A percentile compares a stretch with the other conserved stretches of the same genome.
phyloP scores from a whole-genome alignment of 2,113 vertebrate genomes.

The Phalacrocorax carbo region DNA sequence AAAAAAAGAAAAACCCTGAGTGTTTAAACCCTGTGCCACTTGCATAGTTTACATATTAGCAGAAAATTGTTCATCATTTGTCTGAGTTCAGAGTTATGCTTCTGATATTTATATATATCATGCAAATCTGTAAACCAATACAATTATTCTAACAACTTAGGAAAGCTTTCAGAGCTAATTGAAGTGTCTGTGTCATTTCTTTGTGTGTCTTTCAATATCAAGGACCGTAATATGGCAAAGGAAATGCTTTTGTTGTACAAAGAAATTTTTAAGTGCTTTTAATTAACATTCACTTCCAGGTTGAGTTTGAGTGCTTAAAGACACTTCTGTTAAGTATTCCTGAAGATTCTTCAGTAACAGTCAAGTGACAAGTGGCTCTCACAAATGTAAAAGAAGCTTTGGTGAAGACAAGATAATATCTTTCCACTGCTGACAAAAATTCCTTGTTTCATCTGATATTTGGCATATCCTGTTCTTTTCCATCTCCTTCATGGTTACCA shows the following conservation, averaged over 20 bases:
- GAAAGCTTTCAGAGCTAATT: constrained; percentile 6
- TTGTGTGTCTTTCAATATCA: constrained; percentile 17
- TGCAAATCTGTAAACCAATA: neutral
- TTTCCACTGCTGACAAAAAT: neutral
- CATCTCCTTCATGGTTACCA: neutral
- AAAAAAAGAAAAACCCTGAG: neutral
- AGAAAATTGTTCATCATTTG: neutral
- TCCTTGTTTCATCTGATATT: neutral
- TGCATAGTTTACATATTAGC: neutral
- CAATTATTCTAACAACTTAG: neutral
- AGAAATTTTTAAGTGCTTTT: constrained; percentile 38
- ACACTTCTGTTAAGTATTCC: constrained; percentile 37
- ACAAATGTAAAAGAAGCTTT: neutral
- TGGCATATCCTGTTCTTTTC: neutral
- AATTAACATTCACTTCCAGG: constrained; percentile 54
- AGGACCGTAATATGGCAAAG: neutral
- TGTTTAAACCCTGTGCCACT: neutral
- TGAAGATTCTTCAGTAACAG: constrained; percentile 24
- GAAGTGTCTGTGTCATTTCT: constrained; percentile 1
- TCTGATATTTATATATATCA: neutral
- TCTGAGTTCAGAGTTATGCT: neutral
- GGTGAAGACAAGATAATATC: neutral
- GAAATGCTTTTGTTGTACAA: constrained; percentile 41
- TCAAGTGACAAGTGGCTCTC: constrained; percentile 14
- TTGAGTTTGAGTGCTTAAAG: constrained; percentile 30